A percentile compares a stretch with the other conserved stretches of the same genome.
phyloP scores from a whole-genome alignment of 1,140 invertebrate species.

The Trigoniulus corallinus region DNA sequence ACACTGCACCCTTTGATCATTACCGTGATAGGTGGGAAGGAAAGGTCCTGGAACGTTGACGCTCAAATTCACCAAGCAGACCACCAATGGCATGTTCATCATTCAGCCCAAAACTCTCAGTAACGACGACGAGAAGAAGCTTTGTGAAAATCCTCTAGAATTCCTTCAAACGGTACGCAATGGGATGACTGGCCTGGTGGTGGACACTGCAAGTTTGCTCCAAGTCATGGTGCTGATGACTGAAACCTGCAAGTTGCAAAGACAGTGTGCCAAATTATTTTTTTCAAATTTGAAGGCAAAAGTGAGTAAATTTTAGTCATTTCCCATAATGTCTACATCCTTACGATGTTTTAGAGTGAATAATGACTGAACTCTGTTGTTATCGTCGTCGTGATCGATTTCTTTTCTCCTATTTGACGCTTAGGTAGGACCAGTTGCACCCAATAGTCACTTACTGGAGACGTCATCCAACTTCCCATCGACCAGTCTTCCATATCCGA shows the following conservation, averaged over 20 bases:
- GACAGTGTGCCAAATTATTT: background rate
- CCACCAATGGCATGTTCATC: background rate
- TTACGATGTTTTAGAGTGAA: too few relatives aligned
- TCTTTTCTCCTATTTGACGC: too few relatives aligned
- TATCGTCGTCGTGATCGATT: too few relatives aligned
- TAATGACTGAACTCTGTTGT: too few relatives aligned
- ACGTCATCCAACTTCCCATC: too few relatives aligned
- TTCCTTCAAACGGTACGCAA: background rate
- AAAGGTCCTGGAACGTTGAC: conserved; percentile 1
- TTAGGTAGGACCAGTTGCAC: too few relatives aligned
- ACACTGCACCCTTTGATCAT: background rate
- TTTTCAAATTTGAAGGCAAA: too few relatives aligned
- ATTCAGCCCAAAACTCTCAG: background rate
- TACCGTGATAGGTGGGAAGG: background rate
- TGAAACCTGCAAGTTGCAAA: background rate
- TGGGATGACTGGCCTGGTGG: background rate
- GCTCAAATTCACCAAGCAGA: background rate
- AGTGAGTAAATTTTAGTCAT: too few relatives aligned
- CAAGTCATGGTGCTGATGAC: background rate
- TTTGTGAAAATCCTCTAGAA: background rate
- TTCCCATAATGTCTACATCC: too few relatives aligned
- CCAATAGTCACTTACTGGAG: too few relatives aligned
- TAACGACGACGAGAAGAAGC: background rate
- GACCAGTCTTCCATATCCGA: too few relatives aligned
- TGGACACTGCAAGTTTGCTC: background rate